Base-by-base conservation (phyloP, 2,113 vertebrate species). In the Glareola pratincola region DNA sequence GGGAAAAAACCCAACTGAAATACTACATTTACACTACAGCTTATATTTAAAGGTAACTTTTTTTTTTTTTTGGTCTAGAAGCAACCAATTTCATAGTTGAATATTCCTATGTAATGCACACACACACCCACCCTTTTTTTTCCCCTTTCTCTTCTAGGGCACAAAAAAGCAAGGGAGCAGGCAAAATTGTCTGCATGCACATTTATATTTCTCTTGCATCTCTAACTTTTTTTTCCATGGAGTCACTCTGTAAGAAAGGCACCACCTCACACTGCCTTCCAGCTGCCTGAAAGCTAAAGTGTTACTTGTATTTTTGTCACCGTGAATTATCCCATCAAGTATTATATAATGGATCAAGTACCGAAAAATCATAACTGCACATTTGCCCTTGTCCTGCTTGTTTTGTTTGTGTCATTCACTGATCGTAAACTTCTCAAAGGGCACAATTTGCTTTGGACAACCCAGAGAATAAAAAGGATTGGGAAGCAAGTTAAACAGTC, bases 241-340 rank as follows among this genome's bases (percentile, higher is more conserved):
- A 32, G 30, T 53, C 29, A 36, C 29, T 36, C 27, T 94, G 19
- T 12, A 72, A 48, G n/a, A 83, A 62, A 26, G 21, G 12, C 50
- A 85, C 20, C 29, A 20, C 45, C 19, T 93, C 53, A 30, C 39
- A 24, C 15, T 72, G 34, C 27, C 51, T 88, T 79, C n/a, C n/a
- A 81, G 37, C 26, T 80, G 50, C 37, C 82, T 95, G 32, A 85
- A 83, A 79, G 39, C 12, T 79, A 1, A 50, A 69, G 26, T 22
- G 32, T 85, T 93, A 32, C 24, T 88, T 87, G 17, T 37, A 82
- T 93, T 95, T 66, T 77, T 91, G 43, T 81, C 85, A 86, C 50
- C 34, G 26, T 8, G 6, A 77, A 88, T 88, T 92, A 86, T 77
- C n/a, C n/a, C 62, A 90, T 66, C 29, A 45, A 48, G n/a, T 24